phyloP scores from a whole-genome alignment of 2,113 vertebrate genomes.

The pig (Sus scrofa) region DNA sequence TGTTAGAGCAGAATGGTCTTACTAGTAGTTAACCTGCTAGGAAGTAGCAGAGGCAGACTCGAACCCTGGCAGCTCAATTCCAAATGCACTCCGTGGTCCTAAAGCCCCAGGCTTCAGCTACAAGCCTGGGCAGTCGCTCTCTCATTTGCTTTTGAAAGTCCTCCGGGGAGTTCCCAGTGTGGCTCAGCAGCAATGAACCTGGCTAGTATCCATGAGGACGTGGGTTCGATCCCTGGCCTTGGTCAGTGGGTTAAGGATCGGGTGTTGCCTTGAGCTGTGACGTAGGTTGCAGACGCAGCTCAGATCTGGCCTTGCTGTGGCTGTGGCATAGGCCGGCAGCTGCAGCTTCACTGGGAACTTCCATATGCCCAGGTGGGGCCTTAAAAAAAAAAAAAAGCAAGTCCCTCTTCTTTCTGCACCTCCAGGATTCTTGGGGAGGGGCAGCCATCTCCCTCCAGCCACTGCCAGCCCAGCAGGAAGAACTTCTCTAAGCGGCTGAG shows the following conservation, averaged over 20 bases:
- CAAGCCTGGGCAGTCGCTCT: fast-evolving
- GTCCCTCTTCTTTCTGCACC: too few relatives aligned
- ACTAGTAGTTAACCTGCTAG: background rate
- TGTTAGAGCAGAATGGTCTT: background rate
- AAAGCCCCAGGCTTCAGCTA: background rate
- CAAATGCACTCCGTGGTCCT: background rate
- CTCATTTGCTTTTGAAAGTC: background rate
- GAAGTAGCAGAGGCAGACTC: background rate
- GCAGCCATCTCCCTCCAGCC: background rate
- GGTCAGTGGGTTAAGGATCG: too few relatives aligned
- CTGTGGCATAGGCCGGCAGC: too few relatives aligned
- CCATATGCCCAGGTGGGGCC: too few relatives aligned
- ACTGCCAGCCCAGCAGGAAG: background rate
- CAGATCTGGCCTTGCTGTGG: too few relatives aligned
- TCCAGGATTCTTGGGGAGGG: background rate
- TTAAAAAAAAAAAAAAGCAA: background rate
- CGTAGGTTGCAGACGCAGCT: too few relatives aligned
- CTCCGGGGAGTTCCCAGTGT: too few relatives aligned
- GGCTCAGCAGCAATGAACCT: too few relatives aligned
- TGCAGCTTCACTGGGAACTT: too few relatives aligned
- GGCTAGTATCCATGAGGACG: too few relatives aligned
- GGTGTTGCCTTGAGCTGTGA: too few relatives aligned
- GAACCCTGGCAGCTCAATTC: background rate
- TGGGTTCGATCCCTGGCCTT: too few relatives aligned
- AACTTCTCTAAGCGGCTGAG: background rate